These are phyloP conservation scores for Anoncus sp. DNA, from an alignment of 2,888 invertebrate species.

Conservation along the genomic window DNA sequence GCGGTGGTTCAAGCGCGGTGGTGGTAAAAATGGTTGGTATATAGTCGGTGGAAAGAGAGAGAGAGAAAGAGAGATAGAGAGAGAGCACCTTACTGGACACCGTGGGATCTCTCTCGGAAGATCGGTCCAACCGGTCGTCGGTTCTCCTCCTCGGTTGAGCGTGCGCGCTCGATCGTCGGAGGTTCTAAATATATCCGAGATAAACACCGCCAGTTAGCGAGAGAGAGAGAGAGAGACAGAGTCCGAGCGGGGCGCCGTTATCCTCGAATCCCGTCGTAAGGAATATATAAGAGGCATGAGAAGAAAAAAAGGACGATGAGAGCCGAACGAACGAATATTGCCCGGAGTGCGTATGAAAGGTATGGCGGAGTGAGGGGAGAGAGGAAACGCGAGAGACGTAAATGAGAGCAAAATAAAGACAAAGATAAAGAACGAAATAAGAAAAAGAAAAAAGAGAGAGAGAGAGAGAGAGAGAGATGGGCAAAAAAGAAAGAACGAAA, in stretches of 20 bases:
- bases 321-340: background rate
- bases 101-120: conserved; percentile 67
- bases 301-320: conserved; percentile 12
- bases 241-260: conserved; percentile 67
- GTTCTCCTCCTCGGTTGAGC: conserved; percentile 19
- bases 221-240: conserved; percentile 66
- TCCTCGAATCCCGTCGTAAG: conserved; percentile 63
- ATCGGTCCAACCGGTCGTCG: conserved; percentile 65
- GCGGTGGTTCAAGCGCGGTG: conserved; percentile 9
- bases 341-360: background rate
- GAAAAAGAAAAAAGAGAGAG: conserved; percentile 4
- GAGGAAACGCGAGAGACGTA: conserved; percentile 29
- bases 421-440: conserved; percentile 14
- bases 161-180: conserved; percentile 65
- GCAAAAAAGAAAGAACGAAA: conserved; percentile 51
- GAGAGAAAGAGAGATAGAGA: background rate
- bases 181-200: conserved; percentile 71
- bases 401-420: conserved; percentile 43
- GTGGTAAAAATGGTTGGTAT: conserved; percentile 14
- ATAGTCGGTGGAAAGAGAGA: conserved; percentile 1
- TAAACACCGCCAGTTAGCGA: conserved; percentile 69
- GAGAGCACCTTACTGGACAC: conserved; percentile 68
- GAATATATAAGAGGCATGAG: conserved; percentile 38
- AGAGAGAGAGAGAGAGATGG: conserved; percentile 13
- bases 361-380: conserved; percentile 26